Evolutionary conservation across 2,888 invertebrate genomes (phyloP).

Genomic region (Perdita meconis): DNA sequence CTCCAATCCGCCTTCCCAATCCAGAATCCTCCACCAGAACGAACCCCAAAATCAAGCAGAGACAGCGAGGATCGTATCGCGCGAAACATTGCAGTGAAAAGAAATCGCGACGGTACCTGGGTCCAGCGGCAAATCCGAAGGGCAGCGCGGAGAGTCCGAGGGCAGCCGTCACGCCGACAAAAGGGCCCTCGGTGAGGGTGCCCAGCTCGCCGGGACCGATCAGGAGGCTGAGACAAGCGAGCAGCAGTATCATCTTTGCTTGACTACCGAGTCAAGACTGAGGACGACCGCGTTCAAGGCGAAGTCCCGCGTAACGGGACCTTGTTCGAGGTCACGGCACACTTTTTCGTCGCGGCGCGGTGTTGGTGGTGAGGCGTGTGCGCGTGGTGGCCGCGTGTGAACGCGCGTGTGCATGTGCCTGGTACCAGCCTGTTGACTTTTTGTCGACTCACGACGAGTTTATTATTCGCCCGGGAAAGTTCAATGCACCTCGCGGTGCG

Average conservation of each 20-base stretch:
- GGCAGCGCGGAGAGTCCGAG: conserved; percentile 74
- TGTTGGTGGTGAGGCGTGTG: conserved; percentile 33
- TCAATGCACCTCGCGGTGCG: conserved; percentile 63
- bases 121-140: conserved; percentile 76
- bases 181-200: conserved; percentile 69
- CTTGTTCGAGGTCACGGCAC: conserved; percentile 83
- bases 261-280: conserved; percentile 82
- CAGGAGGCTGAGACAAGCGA: conserved; percentile 74
- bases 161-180: conserved; percentile 68
- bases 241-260: conserved; percentile 81
- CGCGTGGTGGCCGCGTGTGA: conserved; percentile 23
- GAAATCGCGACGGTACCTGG: conserved; percentile 74
- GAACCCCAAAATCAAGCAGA: background rate
- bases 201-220: conserved; percentile 73
- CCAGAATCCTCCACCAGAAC: background rate
- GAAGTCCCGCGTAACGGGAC: conserved; percentile 79
- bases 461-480: conserved; percentile 65
- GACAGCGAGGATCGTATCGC: background rate
- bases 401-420: conserved; percentile 23
- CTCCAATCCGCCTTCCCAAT: too few relatives aligned
- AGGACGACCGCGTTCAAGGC: conserved; percentile 76
- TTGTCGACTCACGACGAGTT: conserved; percentile 57
- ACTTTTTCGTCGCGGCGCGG: conserved; percentile 75
- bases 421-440: conserved; percentile 51
- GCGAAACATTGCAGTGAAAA: background rate